Percentiles rank a stretch among this genome's conserved stretches.
Conservation (phyloP, 1,140 invertebrate species). For the Drosophila nigromelanica region DNA sequence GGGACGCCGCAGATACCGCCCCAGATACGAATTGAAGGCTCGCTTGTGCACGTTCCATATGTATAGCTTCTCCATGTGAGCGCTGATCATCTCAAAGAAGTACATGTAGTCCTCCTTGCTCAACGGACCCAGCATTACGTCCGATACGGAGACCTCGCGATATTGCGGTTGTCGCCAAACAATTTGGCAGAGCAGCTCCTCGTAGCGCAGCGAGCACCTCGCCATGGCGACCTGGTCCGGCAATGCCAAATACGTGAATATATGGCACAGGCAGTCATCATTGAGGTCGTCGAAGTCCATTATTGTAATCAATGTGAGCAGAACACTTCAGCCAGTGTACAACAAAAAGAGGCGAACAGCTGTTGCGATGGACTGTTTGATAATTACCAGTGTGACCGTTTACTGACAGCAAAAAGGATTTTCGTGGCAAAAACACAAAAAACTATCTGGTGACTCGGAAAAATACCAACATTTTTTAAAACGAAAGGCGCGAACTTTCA, state of each 20-base stretch:
- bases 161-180: conserved; percentile 65
- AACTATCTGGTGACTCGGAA: no score
- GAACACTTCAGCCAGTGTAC: conserved; percentile 14
- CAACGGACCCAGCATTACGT: conserved; percentile 51
- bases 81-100: conserved; percentile 65
- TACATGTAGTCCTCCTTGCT: conserved; percentile 66
- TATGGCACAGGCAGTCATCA: conserved; percentile 71
- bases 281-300: conserved; percentile 61
- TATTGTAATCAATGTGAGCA: conserved; percentile 15
- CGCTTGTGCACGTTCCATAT: conserved; percentile 62
- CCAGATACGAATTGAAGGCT: conserved; percentile 67
- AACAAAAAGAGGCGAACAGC: conserved; percentile 30
- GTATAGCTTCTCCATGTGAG: conserved; percentile 61
- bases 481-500: no score
- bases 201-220: conserved; percentile 48
- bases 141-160: conserved; percentile 56
- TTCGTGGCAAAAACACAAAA: no score
- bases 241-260: conserved; percentile 64
- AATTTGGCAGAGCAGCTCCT: conserved; percentile 48
- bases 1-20: conserved; percentile 62
- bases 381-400: conserved; percentile 13
- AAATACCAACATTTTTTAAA: no score
- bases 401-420: not conserved
- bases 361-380: conserved; percentile 8
- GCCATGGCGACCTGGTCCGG: conserved; percentile 68